Conservation (phyloP, 1,140 invertebrate species). For the Drosophila jambulina region DNA sequence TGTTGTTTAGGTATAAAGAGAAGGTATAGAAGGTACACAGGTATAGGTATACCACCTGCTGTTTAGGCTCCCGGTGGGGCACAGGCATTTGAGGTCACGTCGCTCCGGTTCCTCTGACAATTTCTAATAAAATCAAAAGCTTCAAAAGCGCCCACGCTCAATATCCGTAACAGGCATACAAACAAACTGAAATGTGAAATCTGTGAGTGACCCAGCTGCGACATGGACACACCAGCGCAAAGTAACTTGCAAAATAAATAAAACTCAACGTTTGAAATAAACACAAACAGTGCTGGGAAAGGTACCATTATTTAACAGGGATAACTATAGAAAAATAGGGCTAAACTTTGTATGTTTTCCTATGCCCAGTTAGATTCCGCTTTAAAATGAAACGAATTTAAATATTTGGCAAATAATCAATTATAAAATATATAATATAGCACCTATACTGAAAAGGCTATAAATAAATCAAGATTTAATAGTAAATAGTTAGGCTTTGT, state of each 20-base stretch:
- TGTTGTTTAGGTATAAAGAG: slow-evolving; percentile 22
- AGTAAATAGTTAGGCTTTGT: not conserved
- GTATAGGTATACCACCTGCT: slow-evolving; percentile 34
- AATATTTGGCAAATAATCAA: not conserved
- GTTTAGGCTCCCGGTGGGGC: slow-evolving; percentile 12
- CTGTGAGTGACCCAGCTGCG: slow-evolving; percentile 44
- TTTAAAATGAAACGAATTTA: not conserved
- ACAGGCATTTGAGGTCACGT: slow-evolving; percentile 58
- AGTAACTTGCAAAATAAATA: slow-evolving; percentile 73
- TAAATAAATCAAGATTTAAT: not conserved
- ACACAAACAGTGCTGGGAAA: slow-evolving; percentile 22
- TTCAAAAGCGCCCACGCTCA: slow-evolving; percentile 65
- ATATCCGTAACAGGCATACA: slow-evolving; percentile 61
- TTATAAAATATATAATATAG: not conserved
- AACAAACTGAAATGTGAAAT: slow-evolving; percentile 54
- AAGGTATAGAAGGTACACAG: not conserved
- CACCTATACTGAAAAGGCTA: not conserved
- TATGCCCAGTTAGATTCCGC: not conserved
- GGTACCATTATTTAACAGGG: not conserved
- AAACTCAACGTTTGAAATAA: slow-evolving; percentile 60
- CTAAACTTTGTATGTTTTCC: not conserved
- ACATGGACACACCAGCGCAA: slow-evolving; percentile 24
- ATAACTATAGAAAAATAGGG: not conserved
- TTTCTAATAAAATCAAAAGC: slow-evolving; percentile 82
- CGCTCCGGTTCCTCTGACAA: slow-evolving; percentile 61